Evolutionary conservation across 2,888 invertebrate species (phyloP).

Genomic region (Tetheella fluctuosa): DNA sequence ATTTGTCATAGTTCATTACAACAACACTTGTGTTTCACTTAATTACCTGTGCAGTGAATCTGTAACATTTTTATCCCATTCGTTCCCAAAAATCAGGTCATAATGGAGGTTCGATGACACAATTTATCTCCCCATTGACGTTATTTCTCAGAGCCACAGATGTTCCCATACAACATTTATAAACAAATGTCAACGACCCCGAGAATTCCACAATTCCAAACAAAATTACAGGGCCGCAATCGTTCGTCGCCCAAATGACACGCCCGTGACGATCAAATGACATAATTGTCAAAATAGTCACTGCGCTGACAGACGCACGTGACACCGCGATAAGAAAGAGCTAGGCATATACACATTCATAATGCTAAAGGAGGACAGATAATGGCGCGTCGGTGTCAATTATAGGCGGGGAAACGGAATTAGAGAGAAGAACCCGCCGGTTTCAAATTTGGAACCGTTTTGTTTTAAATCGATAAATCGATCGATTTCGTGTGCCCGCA

Average conservation of each 20-base stretch:
- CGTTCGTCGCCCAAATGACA: conserved; percentile 82
- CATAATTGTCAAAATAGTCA: conserved; percentile 84
- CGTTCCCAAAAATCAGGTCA: background rate
- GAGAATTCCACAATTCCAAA: conserved; percentile 74
- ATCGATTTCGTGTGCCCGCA: conserved; percentile 68
- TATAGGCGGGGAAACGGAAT: conserved; percentile 83
- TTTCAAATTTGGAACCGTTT: conserved; percentile 82
- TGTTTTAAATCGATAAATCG: conserved; percentile 82
- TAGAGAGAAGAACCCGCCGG: conserved; percentile 76
- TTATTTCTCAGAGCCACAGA: conserved; percentile 59
- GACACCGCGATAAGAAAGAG: conserved; percentile 66
- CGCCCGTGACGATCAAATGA: conserved; percentile 82
- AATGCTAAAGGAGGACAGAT: conserved; percentile 49
- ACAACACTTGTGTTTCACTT: background rate
- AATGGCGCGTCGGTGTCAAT: conserved; percentile 80
- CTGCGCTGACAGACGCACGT: conserved; percentile 80
- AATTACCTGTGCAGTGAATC: background rate
- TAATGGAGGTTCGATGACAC: conserved; percentile 9
- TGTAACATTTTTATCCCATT: background rate
- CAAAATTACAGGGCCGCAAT: conserved; percentile 79
- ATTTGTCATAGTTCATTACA: too few species aligned
- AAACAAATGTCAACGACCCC: conserved; percentile 71
- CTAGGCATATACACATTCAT: conserved; percentile 36
- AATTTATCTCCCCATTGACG: conserved; percentile 10
- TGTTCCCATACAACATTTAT: conserved; percentile 76